Conservation (phyloP, 1,140 invertebrate species). For the Mizuhopecten yessoensis region DNA sequence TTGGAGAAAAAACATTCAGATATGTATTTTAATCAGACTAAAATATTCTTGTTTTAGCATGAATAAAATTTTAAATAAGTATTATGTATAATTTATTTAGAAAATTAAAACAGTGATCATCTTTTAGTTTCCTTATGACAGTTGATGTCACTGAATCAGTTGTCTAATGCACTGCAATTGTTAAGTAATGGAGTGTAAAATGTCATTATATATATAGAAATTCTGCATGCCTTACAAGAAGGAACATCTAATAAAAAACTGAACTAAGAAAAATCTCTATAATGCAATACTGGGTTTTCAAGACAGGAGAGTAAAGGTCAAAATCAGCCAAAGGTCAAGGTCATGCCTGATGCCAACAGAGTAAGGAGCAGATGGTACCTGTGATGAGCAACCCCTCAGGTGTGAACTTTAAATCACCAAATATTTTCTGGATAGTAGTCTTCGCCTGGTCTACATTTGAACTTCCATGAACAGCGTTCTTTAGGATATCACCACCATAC, state of each 20-base stretch:
- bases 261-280: neutral
- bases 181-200: too few relatives aligned
- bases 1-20: neutral
- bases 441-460: constrained; percentile 74
- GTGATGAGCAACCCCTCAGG: constrained; percentile 75
- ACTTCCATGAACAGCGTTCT: constrained; percentile 82
- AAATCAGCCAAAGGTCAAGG: constrained; percentile 14
- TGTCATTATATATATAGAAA: too few relatives aligned
- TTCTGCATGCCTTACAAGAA: neutral
- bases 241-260: neutral
- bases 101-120: too few relatives aligned
- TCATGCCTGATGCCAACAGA: constrained; percentile 37
- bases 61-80: too few relatives aligned
- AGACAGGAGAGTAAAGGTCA: constrained; percentile 21
- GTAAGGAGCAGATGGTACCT: constrained; percentile 70
- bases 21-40: too few relatives aligned
- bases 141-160: too few relatives aligned
- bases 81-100: too few relatives aligned
- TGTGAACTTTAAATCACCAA: constrained; percentile 80
- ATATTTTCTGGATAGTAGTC: constrained; percentile 77
- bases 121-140: too few relatives aligned
- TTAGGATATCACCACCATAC: constrained; percentile 78
- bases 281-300: neutral
- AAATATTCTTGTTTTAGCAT: too few relatives aligned
- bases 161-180: too few relatives aligned